A percentile compares a stretch with the other conserved stretches of the same genome.
Conservation (phyloP, 2,888 invertebrate species). For the Macrophya alboannulata region DNA sequence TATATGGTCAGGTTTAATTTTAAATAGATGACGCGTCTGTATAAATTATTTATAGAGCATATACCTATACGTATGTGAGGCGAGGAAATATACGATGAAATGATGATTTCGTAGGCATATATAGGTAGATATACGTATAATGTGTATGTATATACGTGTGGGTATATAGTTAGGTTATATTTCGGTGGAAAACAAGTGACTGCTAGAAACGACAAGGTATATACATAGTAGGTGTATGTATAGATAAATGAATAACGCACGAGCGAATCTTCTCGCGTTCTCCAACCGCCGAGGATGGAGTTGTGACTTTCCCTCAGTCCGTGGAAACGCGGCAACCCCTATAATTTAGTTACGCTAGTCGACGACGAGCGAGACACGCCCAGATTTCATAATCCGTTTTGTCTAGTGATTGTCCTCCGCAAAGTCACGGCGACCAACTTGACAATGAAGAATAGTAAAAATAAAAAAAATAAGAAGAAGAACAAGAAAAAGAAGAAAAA, state of each 20-base stretch:
- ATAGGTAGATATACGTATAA: too few species aligned
- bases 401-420: constrained; percentile 41
- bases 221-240: background rate
- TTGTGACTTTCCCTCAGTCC: constrained; percentile 35
- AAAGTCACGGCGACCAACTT: constrained; percentile 29
- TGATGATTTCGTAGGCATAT: too few species aligned
- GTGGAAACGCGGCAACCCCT: constrained; percentile 43
- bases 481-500: background rate
- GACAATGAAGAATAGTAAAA: constrained; percentile 14
- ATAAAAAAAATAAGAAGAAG: background rate
- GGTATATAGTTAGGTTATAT: background rate
- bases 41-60: too few species aligned
- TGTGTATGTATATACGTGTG: too few species aligned
- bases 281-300: constrained; percentile 6
- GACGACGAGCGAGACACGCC: constrained; percentile 41
- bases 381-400: constrained; percentile 56
- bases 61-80: too few species aligned
- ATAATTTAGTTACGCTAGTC: constrained; percentile 56
- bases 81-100: too few species aligned
- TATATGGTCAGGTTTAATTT: too few species aligned
- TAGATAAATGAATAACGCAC: constrained; percentile 37
- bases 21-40: too few species aligned
- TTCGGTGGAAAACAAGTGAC: too few species aligned
- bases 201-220: background rate
- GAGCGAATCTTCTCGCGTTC: constrained; percentile 27